Evolutionary conservation across 1,140 invertebrate genomes (phyloP), one percentile per base, ranked within the genome.

Genomic region (Pollicipes pollicipes): DNA sequence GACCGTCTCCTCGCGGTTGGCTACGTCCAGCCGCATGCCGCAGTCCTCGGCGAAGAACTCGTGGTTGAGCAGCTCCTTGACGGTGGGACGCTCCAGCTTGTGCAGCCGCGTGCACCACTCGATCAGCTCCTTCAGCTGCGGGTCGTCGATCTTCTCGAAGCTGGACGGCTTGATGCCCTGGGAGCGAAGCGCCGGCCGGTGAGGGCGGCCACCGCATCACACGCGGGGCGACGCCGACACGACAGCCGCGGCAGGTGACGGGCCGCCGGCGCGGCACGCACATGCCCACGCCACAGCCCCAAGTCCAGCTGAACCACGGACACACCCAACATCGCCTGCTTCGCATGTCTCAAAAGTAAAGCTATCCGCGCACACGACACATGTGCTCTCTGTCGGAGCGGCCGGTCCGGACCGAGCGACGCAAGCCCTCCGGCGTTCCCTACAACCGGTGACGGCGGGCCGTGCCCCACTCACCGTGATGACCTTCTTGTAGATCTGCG

Each of bases 401-500:
- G n/a, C n/a, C n/a, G n/a, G n/a, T n/a, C n/a, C n/a, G n/a, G n/a
- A n/a, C n/a, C n/a, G n/a, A n/a, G n/a, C n/a, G n/a, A n/a, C n/a
- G n/a, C n/a, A n/a, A n/a, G n/a, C n/a, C n/a, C n/a, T n/a, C n/a
- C n/a, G n/a, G n/a, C n/a, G n/a, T n/a, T n/a, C 45, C 45, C 3
- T 26, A 35, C 45, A 70, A n/a, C 28, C 63, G 29, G n/a, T 10
- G 26, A 3, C 30, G 16, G 63, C 71, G 71, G 31, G 68, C 66
- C 21, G 66, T 24, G 37, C 66, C 32, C 72, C 70, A 83, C 85
- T 86, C 83, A 93, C 93, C 76, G 87, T 91, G 73, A 93, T 93
- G 67, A 99, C 97, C 84, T 97, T 96, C 82, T 97, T 95, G 82
- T 98, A 99, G 76, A 99, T 99, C 83, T 99, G 97, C 69, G 95